Percentiles rank a stretch among this genome's conserved stretches.
Evolutionary conservation across 2,113 vertebrate species (phyloP).

Genomic region (Tor tambroides): DNA sequence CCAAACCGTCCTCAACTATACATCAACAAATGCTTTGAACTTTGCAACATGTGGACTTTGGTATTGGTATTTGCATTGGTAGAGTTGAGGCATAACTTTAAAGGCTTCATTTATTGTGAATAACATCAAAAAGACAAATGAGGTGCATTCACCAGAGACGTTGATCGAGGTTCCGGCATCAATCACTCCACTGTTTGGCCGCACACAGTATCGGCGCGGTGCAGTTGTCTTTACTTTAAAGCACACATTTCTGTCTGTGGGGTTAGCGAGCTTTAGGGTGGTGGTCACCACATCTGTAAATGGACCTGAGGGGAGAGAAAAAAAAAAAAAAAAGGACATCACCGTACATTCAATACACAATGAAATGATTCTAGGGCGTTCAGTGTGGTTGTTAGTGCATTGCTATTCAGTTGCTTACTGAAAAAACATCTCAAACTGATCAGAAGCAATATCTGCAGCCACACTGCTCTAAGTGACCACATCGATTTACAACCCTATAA

Average conservation of each 20-base stretch:
- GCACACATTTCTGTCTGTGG: constrained; percentile 94
- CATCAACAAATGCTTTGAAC: no score
- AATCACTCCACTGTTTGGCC: constrained; percentile 97
- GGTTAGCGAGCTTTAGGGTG: constrained; percentile 95
- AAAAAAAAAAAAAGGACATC: constrained; percentile 26
- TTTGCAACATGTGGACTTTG: no score
- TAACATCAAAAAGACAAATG: no score
- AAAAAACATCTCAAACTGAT: constrained; percentile 1
- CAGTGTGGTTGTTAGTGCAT: neutral
- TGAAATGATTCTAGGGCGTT: neutral
- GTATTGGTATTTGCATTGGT: no score
- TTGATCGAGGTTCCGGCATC: constrained; percentile 95
- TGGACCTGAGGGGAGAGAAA: constrained; percentile 84
- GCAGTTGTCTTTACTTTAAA: constrained; percentile 99
- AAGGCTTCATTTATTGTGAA: no score
- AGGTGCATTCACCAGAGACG: constrained; percentile 85
- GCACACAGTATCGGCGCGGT: constrained; percentile 95
- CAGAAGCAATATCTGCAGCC: constrained; percentile 3
- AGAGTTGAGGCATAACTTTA: no score
- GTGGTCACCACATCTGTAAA: constrained; percentile 98
- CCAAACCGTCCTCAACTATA: no score
- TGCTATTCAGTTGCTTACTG: neutral
- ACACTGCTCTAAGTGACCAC: neutral
- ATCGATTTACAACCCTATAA: constrained; percentile 25
- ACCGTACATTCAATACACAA: no score